phyloP scores from a whole-genome alignment of 1,140 invertebrate genomes.

The Pygmarrhopalites habei region DNA sequence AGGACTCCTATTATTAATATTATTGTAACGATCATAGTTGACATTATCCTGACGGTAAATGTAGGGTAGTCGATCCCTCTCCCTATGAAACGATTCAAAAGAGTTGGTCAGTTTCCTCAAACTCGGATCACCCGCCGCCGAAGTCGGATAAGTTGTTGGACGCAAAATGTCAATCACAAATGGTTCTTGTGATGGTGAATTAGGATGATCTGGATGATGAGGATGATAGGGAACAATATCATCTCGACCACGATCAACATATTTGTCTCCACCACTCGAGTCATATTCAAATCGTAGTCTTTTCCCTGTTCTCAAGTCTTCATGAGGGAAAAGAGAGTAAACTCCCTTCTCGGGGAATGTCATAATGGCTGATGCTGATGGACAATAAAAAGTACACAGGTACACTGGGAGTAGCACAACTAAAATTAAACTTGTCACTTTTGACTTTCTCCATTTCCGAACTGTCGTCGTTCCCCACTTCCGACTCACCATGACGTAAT shows the following conservation, averaged over 20 bases:
- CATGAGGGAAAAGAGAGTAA: constrained; percentile 38
- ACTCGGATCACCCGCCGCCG: neutral
- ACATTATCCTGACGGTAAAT: no score
- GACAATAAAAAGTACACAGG: no score
- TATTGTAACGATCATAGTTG: no score
- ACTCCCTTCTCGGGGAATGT: constrained; percentile 27
- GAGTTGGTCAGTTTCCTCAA: neutral
- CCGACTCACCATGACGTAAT: no score
- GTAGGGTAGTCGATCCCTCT: no score
- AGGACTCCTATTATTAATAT: neutral
- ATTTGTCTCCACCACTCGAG: neutral
- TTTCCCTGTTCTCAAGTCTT: constrained; percentile 36
- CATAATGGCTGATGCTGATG: no score
- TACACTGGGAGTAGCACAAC: no score
- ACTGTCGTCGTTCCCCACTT: no score
- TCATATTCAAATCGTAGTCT: constrained; percentile 25
- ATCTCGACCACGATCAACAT: neutral
- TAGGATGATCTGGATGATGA: neutral
- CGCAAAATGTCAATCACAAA: neutral
- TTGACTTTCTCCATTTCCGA: no score
- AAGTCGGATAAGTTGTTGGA: neutral
- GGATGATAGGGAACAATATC: neutral
- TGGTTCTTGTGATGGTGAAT: no score
- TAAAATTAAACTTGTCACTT: no score
- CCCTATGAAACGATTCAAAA: no score